Evolutionary conservation across 2,113 vertebrate species (phyloP), one percentile per base, ranked within the genome.

Genomic region (Sterna hirundo): DNA sequence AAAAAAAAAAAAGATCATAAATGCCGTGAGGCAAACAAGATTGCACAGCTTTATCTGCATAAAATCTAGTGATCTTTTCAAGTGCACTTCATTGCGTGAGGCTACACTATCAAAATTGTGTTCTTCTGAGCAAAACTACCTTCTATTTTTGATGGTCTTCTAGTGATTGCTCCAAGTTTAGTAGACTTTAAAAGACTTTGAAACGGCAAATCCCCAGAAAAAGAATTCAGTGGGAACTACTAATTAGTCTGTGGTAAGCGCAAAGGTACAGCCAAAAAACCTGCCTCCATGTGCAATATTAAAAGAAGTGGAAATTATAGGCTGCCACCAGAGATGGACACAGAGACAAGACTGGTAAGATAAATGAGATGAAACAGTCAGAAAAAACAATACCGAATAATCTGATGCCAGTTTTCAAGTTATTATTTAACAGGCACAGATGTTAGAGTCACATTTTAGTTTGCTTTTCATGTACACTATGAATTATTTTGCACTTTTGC

Each of bases 401-500:
- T 86, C 82, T 90, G 74, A 57, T 87, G 46, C 32, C 90, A 46
- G 29, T 76, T 86, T 71, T 13, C 40, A 54, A 93, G 82, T 84
- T 86, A 76, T 64, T 70, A 94, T 66, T 93, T 90, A 76, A 94
- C 52, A 74, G 69, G 36, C 84, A 72, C 66, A 89, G 88, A 90
- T 90, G 75, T 61, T 13, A 66, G 32, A 68, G 66, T 49, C 75
- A 54, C 62, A n/a, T 76, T 93, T 46, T 20, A 47, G 46, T 89
- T 77, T 66, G 83, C 76, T 96, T 74, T 55, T 55, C 27, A 0
- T 70, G 46, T 36, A 27, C 38, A 40, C 61, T 54, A 88, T 75
- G 60, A 95, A 72, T 76, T 82, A 80, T 86, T 94, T 94, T 81
- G 74, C 42, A 90, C 54, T 95, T 95, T 57, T 78, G 82, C 52